Conservation (phyloP, 2,113 vertebrate genomes). For the Notothenia coriiceps region DNA sequence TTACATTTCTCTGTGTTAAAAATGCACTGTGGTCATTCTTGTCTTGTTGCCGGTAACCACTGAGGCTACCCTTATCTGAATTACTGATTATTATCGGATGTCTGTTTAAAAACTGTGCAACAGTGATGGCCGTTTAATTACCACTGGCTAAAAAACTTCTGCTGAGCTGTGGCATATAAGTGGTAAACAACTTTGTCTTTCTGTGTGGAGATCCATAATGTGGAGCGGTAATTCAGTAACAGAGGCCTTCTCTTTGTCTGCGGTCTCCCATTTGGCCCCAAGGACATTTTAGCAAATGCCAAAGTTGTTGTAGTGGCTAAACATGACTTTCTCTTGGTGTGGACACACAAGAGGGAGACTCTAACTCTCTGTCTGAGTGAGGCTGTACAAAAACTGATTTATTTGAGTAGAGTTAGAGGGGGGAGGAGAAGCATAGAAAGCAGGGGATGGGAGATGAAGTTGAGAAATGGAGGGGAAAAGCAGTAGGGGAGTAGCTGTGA, state of each 20-base stretch:
- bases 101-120: slow-evolving; percentile 63
- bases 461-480: background rate
- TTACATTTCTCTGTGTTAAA: slow-evolving; percentile 50
- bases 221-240: slow-evolving; percentile 58
- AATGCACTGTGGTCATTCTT: slow-evolving; percentile 64
- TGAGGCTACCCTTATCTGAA: slow-evolving; percentile 59
- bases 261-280: slow-evolving; percentile 64
- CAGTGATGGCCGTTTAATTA: slow-evolving; percentile 68
- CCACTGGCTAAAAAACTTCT: slow-evolving; percentile 43
- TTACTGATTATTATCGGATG: slow-evolving; percentile 59
- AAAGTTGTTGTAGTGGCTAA: slow-evolving; percentile 67
- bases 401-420: background rate
- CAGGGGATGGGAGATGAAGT: background rate
- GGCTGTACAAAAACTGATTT: slow-evolving; percentile 31
- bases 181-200: slow-evolving; percentile 63
- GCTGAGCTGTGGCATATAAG: slow-evolving; percentile 54
- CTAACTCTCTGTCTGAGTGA: slow-evolving; percentile 41
- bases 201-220: slow-evolving; percentile 64
- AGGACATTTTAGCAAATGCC: slow-evolving; percentile 69
- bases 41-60: slow-evolving; percentile 60
- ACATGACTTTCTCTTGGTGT: slow-evolving; percentile 59
- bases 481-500: background rate
- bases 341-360: slow-evolving; percentile 57
- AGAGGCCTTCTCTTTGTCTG: slow-evolving; percentile 73
- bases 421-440: slow-evolving; percentile 5